Conservation (phyloP, 2,113 vertebrate species). For the Cololabis saira region DNA sequence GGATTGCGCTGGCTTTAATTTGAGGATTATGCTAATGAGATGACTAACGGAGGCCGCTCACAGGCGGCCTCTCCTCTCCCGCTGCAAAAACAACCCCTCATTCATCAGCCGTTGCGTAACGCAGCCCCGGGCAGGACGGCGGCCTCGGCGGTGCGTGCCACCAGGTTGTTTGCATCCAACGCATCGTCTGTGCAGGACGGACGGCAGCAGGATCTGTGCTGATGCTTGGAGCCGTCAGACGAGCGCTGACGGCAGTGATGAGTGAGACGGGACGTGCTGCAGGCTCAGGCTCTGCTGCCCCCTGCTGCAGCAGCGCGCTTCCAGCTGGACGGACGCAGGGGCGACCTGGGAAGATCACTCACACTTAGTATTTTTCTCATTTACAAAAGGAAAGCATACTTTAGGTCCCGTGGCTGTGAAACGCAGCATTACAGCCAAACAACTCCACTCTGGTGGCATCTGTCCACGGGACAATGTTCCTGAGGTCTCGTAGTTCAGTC, state of each 20-base stretch:
- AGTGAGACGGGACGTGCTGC: background rate
- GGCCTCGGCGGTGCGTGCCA: background rate
- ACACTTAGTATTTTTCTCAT: too few species aligned
- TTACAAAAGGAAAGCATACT: too few species aligned
- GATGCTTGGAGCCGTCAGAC: background rate
- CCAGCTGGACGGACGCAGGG: too few species aligned
- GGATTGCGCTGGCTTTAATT: constrained; percentile 70
- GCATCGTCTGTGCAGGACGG: background rate
- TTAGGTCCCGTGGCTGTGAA: too few species aligned
- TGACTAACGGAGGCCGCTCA: constrained; percentile 41
- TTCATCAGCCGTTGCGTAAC: constrained; percentile 49
- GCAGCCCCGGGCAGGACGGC: background rate
- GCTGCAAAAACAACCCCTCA: constrained; percentile 33
- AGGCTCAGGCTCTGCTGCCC: background rate
- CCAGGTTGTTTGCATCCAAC: too few species aligned
- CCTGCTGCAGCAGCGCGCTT: constrained; percentile 38
- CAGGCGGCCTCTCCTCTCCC: background rate
- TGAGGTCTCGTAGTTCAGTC: too few species aligned
- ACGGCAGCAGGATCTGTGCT: background rate
- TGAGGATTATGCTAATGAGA: constrained; percentile 74
- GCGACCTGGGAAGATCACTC: too few species aligned
- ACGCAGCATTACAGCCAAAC: too few species aligned
- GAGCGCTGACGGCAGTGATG: too few species aligned
- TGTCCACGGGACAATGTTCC: too few species aligned
- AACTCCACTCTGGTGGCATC: too few species aligned